These are phyloP conservation scores for Ptilodon capucinus DNA, from an alignment of 2,888 invertebrate genomes.

Conservation along the genomic window DNA sequence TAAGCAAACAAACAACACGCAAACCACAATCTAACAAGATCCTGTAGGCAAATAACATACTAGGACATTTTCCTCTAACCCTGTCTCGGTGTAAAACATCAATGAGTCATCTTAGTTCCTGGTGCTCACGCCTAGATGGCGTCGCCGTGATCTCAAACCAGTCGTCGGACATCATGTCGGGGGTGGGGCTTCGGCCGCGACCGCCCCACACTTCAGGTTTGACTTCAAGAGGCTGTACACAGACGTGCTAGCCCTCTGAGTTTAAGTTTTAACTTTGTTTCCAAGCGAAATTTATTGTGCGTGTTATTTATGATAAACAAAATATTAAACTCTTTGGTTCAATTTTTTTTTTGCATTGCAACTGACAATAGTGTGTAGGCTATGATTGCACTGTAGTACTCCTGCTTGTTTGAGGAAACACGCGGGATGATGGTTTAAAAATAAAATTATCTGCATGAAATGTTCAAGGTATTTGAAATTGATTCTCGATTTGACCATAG, in stretches of 20 bases:
- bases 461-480: no score
- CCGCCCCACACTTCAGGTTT: conserved; percentile 12
- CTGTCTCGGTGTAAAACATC: neutral
- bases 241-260: conserved; percentile 1
- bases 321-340: no score
- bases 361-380: no score
- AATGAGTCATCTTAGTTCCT: neutral
- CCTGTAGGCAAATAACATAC: neutral
- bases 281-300: no score
- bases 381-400: no score
- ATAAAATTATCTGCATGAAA: no score
- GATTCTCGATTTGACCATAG: no score
- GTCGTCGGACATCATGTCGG: conserved; percentile 24
- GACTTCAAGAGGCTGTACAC: conserved; percentile 1
- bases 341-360: no score
- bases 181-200: conserved; percentile 41
- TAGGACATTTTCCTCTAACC: neutral
- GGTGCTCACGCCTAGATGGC: conserved; percentile 12
- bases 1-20: neutral
- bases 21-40: neutral
- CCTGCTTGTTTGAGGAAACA: no score
- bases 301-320: no score
- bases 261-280: neutral
- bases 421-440: no score
- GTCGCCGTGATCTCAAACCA: conserved; percentile 19